Evolutionary conservation across 2,888 invertebrate genomes (phyloP), one percentile per base, ranked within the genome.

Genomic region (Himalopsyche tibetana): DNA sequence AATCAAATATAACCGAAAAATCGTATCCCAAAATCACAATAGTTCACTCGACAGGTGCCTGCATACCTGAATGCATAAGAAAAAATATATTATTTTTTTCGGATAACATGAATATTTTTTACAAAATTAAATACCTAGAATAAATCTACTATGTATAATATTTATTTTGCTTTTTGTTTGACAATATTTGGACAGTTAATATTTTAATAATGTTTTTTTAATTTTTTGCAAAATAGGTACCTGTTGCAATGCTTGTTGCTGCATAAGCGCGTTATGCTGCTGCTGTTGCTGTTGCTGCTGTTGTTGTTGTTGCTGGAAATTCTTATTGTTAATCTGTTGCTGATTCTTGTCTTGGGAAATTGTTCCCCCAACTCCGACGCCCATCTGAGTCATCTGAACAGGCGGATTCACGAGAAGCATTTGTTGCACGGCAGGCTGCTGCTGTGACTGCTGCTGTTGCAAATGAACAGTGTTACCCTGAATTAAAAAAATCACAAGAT

Each of bases 261-360:
- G 93, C 87, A 84, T 84, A 40, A 84, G 82, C 11, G 74, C 82
- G 85, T 89, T 36, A 88, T 82, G 85, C n/a, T 93, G 89, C 0
- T 91, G 92, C 79, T 92, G 92, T 83, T 86, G 86, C 63, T 88
- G 86, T 40, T 88, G 89, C 87, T 94, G 93, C 89, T 93, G 93
- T 86, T 91, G 90, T 83, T 92, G 91, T 89, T 92, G 92, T 85
- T 93, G 93, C n/a, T 92, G 90, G 83, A 91, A 91, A 92, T 55
- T 93, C 93, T 89, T 93, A 90, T 19, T 92, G 90, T 4, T 91
- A 88, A 87, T 51, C 80, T 87, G 51, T 51, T 90, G 90, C 92
- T 94, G 91, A 89, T 93, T 92, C 93, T 95, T 94, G 87, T 93
- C 91, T 89, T 91, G 89, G 90, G 92, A 91, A 93, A 94, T 92